These are phyloP conservation scores for Pelusios castaneus DNA, from an alignment of 2,113 vertebrate species.

Conservation along the genomic window DNA sequence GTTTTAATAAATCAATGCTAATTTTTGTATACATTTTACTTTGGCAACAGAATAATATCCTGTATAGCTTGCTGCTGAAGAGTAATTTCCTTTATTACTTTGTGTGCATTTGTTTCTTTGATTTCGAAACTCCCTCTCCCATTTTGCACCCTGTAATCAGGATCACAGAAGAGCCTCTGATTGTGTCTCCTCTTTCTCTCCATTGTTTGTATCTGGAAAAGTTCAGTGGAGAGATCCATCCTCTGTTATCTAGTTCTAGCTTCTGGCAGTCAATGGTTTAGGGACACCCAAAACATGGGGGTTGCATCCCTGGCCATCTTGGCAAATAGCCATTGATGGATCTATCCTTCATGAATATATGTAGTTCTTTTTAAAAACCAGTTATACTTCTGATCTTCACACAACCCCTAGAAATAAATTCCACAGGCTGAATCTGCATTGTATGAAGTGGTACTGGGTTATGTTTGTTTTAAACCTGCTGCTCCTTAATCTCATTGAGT, in stretches of 20 bases:
- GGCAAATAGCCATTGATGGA: background rate
- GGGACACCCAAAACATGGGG: background rate
- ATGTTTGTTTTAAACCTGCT: background rate
- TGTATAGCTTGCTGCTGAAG: background rate
- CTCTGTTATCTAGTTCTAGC: background rate
- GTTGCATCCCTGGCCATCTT: background rate
- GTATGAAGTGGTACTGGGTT: background rate
- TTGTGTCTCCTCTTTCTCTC: background rate
- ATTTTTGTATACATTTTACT: background rate
- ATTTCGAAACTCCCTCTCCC: background rate
- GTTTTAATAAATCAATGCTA: background rate
- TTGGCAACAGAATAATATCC: background rate
- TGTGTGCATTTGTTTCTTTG: background rate
- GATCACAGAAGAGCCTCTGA: background rate
- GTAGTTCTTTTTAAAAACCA: background rate
- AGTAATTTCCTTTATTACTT: slow-evolving; percentile 5
- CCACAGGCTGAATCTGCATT: background rate
- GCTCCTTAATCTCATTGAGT: background rate
- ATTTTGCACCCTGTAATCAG: background rate
- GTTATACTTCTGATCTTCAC: background rate
- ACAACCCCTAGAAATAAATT: background rate
- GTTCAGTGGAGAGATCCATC: background rate
- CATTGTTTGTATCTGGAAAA: background rate
- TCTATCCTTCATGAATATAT: background rate
- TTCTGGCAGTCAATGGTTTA: background rate